Base-by-base conservation (phyloP, 2,888 invertebrate genomes). In the Meteorus cinctellus region DNA sequence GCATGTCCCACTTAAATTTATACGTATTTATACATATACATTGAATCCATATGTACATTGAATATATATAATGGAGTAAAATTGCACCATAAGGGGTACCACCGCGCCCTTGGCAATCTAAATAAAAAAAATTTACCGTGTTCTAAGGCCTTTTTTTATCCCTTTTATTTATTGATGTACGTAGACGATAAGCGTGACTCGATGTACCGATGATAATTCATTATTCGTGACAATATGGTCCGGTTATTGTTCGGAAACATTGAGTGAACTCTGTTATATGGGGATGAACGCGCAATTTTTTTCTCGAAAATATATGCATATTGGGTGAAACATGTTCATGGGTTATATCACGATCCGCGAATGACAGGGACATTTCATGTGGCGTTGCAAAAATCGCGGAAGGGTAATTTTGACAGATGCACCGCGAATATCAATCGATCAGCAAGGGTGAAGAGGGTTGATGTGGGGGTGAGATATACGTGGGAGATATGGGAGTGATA, bases 121-220 rank as follows among this genome's bases (percentile, higher is more conserved):
- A 36, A 27, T 31, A 45, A 74, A 75, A 66, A 70, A 59, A 41
- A 29, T 19, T 29, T 27, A 29, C 6, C n/a, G 19, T 48, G n/a
- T 3, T 55, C 19, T 19, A 6, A 55, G 6, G 4, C 6, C 24
- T 19, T 19, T 55, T 55, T 55, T 8, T 55, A 55, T 55, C 6
- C 8, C 75, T 41, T 8, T 74, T 82, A 84, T 84, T 84, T 85
- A 85, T 86, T 85, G 83, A 77, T 74, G 71, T 70, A 71, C 74
- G 62, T 63, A 68, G 70, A 75, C 77, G 75, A 79, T 78, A 78
- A 65, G 74, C 71, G 79, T 77, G 76, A 81, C 77, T 80, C 80
- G 81, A 80, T 79, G 81, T 83, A 82, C 78, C 82, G 82, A n/a
- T 82, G 81, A 85, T 83, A 84, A 85, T 83, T 86, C 82, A 80